Evolutionary conservation across 2,113 vertebrate genomes (phyloP).

Genomic region (Paedocypris sp.): DNA sequence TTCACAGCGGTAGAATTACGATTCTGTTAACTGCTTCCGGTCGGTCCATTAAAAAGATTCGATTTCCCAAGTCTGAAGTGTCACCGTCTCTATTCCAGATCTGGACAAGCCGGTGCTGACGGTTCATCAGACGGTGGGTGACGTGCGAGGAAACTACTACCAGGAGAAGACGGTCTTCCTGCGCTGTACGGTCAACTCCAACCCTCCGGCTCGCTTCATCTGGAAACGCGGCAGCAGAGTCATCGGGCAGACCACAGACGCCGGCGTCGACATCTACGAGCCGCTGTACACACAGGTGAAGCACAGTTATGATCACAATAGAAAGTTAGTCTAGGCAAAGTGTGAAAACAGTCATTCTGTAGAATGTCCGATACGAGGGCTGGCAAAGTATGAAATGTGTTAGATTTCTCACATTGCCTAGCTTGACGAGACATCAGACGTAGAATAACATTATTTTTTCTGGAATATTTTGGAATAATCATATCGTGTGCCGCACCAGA

Average conservation of each 20-base stretch:
- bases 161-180: slow-evolving; percentile 97
- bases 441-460: no score
- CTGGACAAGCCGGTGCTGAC: slow-evolving; percentile 87
- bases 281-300: slow-evolving; percentile 89
- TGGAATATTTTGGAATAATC: no score
- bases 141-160: slow-evolving; percentile 92
- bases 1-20: no score
- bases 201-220: slow-evolving; percentile 92
- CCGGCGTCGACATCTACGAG: slow-evolving; percentile 94
- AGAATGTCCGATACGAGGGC: no score
- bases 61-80: not conserved
- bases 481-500: no score
- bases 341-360: no score
- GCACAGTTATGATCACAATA: no score
- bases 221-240: slow-evolving; percentile 80
- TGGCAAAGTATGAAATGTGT: no score
- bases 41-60: not conserved
- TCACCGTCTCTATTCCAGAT: slow-evolving; percentile 57
- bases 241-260: slow-evolving; percentile 92
- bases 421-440: no score
- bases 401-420: no score
- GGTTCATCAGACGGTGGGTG: slow-evolving; percentile 92
- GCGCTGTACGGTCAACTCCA: slow-evolving; percentile 94
- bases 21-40: not conserved
- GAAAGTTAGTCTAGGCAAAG: no score